Base-by-base conservation (phyloP, 1,140 invertebrate genomes). In the Bursaphelenchus mucronatus region DNA sequence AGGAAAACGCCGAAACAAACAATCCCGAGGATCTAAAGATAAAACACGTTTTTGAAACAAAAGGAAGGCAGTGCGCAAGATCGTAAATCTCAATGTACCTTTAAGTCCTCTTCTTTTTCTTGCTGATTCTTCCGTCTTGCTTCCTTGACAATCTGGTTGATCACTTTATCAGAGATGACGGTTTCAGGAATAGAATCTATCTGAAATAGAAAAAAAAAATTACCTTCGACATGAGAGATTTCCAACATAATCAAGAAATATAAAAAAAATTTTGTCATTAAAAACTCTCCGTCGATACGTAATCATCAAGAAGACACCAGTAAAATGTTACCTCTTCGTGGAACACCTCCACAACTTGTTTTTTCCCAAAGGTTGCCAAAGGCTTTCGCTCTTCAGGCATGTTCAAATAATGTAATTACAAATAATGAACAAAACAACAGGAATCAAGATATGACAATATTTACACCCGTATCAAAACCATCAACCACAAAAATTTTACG, bases 101-200 rank as follows among this genome's bases (percentile, higher is more conserved):
- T 13, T 44, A 59, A 59, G 6, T 44, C 13, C 40, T 11, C 15
- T 44, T 44, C 40, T 15, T 59, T 59, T 39, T 0, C 17, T 13
- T 11, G 40, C 2, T 3, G 17, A 30, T 59, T 59, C 40, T 44
- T 17, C 40, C 30, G 30, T 5, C 30, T 30, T 30, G 30, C 30
- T 30, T 59, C 11, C 6, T 59, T 17, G 30, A 59, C 41, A 39
- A 59, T 50, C 57, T 44, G 13, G 40, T 59, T 39, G 57, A 39
- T 45, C 57, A 59, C 15, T 1, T 3, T 50, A 7, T 59, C 11
- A 1, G 13, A 39, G 8, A 44, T 44, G 53, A 55, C 5, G 30
- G 30, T 30, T 30, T 30, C 30, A 30, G 1, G 30, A 3, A 30
- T 1, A 30, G 30, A 5, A 30, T 30, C 30, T 30, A 30, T 30